Evolutionary conservation across 2,797 vertebrate genomes (phyloP), one percentile per base, ranked within the genome.

Genomic region (Salmo trutta): DNA sequence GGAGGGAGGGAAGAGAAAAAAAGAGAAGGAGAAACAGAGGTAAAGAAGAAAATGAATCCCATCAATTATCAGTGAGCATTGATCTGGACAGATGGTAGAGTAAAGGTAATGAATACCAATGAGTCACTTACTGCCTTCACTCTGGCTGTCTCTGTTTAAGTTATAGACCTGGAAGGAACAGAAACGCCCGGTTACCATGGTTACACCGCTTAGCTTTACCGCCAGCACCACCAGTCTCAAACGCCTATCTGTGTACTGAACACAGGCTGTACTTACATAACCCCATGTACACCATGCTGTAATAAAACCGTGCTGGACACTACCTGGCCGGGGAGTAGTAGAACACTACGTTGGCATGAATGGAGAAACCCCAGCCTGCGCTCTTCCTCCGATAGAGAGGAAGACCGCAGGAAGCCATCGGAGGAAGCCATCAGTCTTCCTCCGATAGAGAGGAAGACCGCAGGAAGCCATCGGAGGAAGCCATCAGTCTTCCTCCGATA

Each of bases 131-230:
- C 98, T 92, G 89, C 96, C 96, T 95, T 99, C 98, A 0, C 93
- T 95, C 85, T 99, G 97, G 91, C 80, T 97, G 95, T 99, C 98
- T 93, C 93, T 96, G 92, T 98, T 99, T 0, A 96, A 95, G 88
- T 97, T 98, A 93, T 99, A 99, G 70, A 99, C 97, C 98, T 99
- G 92, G 93, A 94, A 91, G 89, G 0, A 89, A 88, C 86, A 84
- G 64, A 78, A 71, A 75, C 67, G 56, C 1, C 7, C 17, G 33
- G 4, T 47, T 4, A 31, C 31, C 65, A 15, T 4, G 24, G 62
- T 72, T 21, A 72, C 15, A n/a, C 24, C 29, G 65, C 29, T 66
- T 59, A 56, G 81, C 3, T 75, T n/a, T 2, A 1, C 27, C 33
- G n/a, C 14, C 12, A 54, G n/a, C 56, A 12, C 41, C 41, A 12